Evolutionary conservation across 2,797 vertebrate genomes (phyloP).

Genomic region (Enteromius fasciolatus): DNA sequence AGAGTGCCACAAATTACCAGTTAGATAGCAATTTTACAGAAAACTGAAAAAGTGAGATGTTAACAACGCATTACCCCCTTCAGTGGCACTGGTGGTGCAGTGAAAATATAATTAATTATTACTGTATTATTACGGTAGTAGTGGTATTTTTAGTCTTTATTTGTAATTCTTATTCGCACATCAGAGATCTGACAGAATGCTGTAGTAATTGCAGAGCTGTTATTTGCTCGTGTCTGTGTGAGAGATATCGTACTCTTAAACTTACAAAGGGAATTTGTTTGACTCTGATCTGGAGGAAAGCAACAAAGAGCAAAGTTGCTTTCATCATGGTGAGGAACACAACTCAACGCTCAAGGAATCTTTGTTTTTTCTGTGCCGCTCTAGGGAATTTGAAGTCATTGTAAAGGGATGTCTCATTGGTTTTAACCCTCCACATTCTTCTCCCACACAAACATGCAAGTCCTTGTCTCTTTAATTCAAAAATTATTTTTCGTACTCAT

Average conservation of each 20-base stretch:
- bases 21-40: neutral
- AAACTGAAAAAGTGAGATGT: neutral
- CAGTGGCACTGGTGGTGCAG: too few relatives aligned
- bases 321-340: conserved; percentile 35
- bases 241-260: conserved; percentile 35
- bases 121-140: neutral
- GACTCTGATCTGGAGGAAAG: conserved; percentile 46
- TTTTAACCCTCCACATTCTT: neutral
- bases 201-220: conserved; percentile 13
- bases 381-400: conserved; percentile 31
- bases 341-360: conserved; percentile 19
- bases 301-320: conserved; percentile 30
- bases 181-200: conserved; percentile 33
- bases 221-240: conserved; percentile 26
- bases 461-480: neutral
- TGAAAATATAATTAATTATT: neutral
- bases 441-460: conserved; percentile 9
- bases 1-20: neutral
- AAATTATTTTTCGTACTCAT: neutral
- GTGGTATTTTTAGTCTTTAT: conserved; percentile 31
- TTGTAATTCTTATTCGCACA: neutral
- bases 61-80: neutral
- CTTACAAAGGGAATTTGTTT: conserved; percentile 42
- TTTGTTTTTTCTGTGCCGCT: conserved; percentile 32
- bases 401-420: conserved; percentile 18